phyloP scores from a whole-genome alignment of 2,113 vertebrate species.

The Saguinus imperator region DNA sequence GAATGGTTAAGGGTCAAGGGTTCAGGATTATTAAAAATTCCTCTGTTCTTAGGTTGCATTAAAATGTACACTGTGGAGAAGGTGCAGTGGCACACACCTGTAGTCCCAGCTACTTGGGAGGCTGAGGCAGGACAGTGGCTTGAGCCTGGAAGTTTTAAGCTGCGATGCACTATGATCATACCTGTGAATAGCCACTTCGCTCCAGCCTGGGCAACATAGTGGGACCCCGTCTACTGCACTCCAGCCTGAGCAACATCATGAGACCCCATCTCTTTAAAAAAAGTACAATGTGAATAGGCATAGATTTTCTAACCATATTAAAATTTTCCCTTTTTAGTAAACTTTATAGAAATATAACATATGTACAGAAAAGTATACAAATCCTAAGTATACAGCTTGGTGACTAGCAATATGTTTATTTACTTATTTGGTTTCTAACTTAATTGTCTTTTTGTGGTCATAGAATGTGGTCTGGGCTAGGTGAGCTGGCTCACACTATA shows the following conservation, averaged over 20 bases:
- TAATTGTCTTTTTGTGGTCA: neutral
- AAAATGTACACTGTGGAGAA: neutral
- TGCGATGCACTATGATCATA: neutral
- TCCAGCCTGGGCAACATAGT: neutral
- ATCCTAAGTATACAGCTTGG: neutral
- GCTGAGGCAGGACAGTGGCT: neutral
- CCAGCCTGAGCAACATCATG: neutral
- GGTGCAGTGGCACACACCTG: neutral
- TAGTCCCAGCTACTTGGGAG: neutral
- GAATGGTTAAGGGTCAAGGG: neutral
- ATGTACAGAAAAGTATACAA: neutral
- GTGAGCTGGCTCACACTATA: too few relatives aligned
- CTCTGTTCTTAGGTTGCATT: slow-evolving; percentile 1
- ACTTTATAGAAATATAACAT: neutral
- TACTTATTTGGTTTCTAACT: slow-evolving; percentile 3
- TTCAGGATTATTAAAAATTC: slow-evolving; percentile 31
- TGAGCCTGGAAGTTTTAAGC: neutral
- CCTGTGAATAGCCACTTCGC: neutral
- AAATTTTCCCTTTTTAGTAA: neutral
- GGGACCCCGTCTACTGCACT: neutral
- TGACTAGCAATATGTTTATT: neutral
- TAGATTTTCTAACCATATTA: slow-evolving; percentile 4
- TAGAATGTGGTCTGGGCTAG: neutral
- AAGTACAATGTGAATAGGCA: neutral
- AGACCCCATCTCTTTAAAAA: neutral